phyloP scores from a whole-genome alignment of 2,888 invertebrate genomes.

The Cephus runcator region DNA sequence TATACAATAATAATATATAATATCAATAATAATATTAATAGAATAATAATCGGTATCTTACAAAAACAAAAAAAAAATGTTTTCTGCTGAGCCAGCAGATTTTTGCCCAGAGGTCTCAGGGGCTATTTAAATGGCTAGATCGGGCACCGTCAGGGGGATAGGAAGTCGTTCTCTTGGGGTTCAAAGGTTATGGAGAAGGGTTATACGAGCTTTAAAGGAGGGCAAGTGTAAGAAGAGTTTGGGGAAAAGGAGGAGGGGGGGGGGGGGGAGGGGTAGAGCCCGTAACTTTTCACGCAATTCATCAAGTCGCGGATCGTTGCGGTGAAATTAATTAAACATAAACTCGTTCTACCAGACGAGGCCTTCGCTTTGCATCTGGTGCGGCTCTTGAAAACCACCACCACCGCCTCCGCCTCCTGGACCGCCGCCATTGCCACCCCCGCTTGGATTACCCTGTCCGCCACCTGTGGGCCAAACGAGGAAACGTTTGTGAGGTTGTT shows the following conservation, averaged over 20 bases:
- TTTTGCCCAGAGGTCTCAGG: slow-evolving; percentile 10
- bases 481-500: neutral
- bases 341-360: slow-evolving; percentile 76
- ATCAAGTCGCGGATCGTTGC: slow-evolving; percentile 13
- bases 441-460: slow-evolving; percentile 76
- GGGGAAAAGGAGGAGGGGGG: neutral
- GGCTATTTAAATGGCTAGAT: slow-evolving; percentile 1
- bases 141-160: neutral
- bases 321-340: slow-evolving; percentile 52
- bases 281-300: slow-evolving; percentile 4
- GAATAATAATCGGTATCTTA: slow-evolving; percentile 31
- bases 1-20: slow-evolving; percentile 49
- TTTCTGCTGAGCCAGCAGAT: neutral
- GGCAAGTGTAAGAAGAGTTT: neutral
- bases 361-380: slow-evolving; percentile 78
- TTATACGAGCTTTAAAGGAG: neutral
- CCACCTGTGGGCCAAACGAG: slow-evolving; percentile 68
- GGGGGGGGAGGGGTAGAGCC: neutral
- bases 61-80: neutral
- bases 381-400: slow-evolving; percentile 80
- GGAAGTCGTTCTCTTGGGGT: neutral
- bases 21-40: slow-evolving; percentile 25
- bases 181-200: neutral
- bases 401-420: slow-evolving; percentile 74
- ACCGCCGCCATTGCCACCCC: slow-evolving; percentile 75